A percentile compares a stretch with the other conserved stretches of the same genome.
phyloP scores from a whole-genome alignment of 2,888 invertebrate species.

The Drosophila birchii region DNA sequence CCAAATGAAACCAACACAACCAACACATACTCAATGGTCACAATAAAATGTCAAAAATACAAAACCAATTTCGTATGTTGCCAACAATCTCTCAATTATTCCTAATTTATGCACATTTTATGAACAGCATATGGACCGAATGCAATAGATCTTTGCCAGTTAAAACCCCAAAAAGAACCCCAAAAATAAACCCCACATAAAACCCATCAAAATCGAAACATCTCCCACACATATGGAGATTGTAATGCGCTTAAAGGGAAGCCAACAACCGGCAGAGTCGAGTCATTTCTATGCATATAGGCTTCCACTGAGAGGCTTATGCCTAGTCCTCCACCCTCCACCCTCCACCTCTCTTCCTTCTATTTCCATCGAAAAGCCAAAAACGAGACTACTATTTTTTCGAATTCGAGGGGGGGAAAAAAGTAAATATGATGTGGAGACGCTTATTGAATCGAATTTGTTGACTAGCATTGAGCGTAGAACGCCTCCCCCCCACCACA shows the following conservation, averaged over 20 bases:
- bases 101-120: slow-evolving; percentile 33
- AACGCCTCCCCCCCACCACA: slow-evolving; percentile 14
- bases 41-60: slow-evolving; percentile 18
- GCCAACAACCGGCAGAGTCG: slow-evolving; percentile 43
- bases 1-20: slow-evolving; percentile 3
- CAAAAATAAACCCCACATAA: background rate
- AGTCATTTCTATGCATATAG: slow-evolving; percentile 49
- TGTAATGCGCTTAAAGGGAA: slow-evolving; percentile 48
- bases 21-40: background rate
- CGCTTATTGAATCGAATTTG: slow-evolving; percentile 73
- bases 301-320: slow-evolving; percentile 41
- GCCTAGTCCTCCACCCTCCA: background rate
- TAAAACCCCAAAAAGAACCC: background rate
- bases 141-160: slow-evolving; percentile 23
- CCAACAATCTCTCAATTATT: slow-evolving; percentile 39
- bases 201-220: slow-evolving; percentile 7
- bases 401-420: slow-evolving; percentile 2
- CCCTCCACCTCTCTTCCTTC: too few species aligned
- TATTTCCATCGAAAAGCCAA: slow-evolving; percentile 17
- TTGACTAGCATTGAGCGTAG: slow-evolving; percentile 60
- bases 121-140: slow-evolving; percentile 30
- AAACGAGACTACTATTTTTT: slow-evolving; percentile 10
- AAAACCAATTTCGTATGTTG: slow-evolving; percentile 17
- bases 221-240: slow-evolving; percentile 28
- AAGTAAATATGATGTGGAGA: slow-evolving; percentile 44